Base-by-base conservation (phyloP, 1,140 invertebrate genomes). In the Hestina assimilis region DNA sequence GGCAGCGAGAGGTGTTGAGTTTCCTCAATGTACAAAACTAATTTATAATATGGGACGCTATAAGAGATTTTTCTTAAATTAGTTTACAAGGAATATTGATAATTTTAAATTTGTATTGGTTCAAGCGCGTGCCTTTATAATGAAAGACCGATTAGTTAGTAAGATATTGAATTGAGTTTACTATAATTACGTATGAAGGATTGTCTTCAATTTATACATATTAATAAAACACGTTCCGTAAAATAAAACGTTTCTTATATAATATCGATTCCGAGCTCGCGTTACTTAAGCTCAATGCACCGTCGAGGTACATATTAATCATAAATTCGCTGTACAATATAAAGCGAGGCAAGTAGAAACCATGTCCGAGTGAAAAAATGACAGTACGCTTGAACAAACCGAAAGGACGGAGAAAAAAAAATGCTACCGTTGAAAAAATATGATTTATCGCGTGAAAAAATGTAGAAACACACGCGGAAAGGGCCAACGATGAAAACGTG, bases 381-480 rank as follows among this genome's bases (percentile, higher is more conserved):
- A 79, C 74, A 84, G 70, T 68, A 77, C 80, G 75, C 76, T 73
- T 71, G 74, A 74, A 71, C 79, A 73, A 77, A 79, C 81, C 75
- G 72, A 86, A 83, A 80, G 83, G 80, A 84, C 77, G 69, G 69
- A 69, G 72, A 70, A 87, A 87, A 87, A n/a, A n/a, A 87, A 85
- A 75, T 75, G 72, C 72, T 72, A 78, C 73, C 83, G 81, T 77
- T 87, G 86, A 87, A 89, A 89, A 89, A 89, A 89, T 83, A 89
- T 89, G 88, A 89, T 89, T 89, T 89, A 89, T 88, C 56, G 74
- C 79, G 71, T 86, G 87, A 89, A 89, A n/a, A 89, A 89, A 89
- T 89, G 87, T 89, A 81, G 79, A 87, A 87, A 84, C 81, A 88
- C 84, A 86, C 81, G 80, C 75, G 83, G 75, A 87, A 87, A 86